Evolutionary conservation across 1,140 invertebrate species (phyloP), one percentile per base, ranked within the genome.

Genomic region (Diabrotica virgifera): DNA sequence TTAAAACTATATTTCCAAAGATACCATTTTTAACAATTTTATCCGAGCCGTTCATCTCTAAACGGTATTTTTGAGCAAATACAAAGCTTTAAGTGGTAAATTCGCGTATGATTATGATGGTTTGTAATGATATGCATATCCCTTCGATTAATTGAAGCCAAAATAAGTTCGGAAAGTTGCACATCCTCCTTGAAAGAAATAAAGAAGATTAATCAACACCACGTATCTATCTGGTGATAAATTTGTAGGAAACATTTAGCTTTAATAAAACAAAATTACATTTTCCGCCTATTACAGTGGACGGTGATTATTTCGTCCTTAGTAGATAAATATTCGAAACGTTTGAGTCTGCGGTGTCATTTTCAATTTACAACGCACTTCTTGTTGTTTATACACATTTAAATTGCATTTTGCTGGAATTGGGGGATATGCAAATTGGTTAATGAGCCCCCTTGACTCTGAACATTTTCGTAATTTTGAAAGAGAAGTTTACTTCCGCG

Each of bases 201-300:
- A 46, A 46, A 51, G 59, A 52, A 52, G 59, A 40, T 6, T 59
- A 59, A 59, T 52, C 46, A 60, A 60, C 59, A 55, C 53, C 53
- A 60, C 50, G 50, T 60, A 46, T 6, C 40, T 46, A 46, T 46
- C 40, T 60, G 59, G 52, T 38, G 50, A 60, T 51, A 46, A 60
- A 52, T 51, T 60, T 14, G 37, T 59, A 63, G 65, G 60, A 59
- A 67, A 60, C 66, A 52, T 64, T 67, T 64, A 67, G 35, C 65
- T 67, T 50, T 36, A 67, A 67, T 64, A 13, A 62, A 66, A 46
- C 14, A 24, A 59, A 65, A 65, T 65, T 61, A 55, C 62, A 56
- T 53, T 63, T 67, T 67, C 66, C 66, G 66, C 62, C 55, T 59
- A 64, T 67, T 67, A 67, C 40, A 38, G 46, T 64, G 54, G 62